Evolutionary conservation across 2,888 invertebrate species (phyloP).

Genomic region (Tetanocera ferruginea): DNA sequence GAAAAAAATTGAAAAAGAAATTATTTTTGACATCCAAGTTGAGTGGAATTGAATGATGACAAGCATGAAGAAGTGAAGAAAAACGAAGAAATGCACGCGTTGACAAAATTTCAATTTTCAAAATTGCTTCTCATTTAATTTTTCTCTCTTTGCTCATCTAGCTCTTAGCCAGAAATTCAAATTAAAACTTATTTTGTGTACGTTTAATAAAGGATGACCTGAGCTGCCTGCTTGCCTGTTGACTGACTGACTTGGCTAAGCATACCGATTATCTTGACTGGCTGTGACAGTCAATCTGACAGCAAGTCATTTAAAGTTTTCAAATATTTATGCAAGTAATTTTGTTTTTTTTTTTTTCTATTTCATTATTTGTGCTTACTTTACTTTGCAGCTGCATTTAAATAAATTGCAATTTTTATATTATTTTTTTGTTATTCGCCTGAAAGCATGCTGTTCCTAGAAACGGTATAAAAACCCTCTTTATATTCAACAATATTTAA

Average conservation of each 20-base stretch:
- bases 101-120: not conserved
- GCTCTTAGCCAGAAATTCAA: constrained; percentile 1
- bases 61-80: not conserved
- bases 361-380: too few species aligned
- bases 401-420: not conserved
- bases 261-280: too few species aligned
- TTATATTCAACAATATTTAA: not conserved
- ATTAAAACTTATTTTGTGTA: constrained; percentile 9
- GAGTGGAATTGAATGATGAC: not conserved
- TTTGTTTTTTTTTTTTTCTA: too few species aligned
- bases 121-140: too few species aligned
- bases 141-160: not conserved
- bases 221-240: not conserved
- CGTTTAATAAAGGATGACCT: not conserved
- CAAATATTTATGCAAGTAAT: not conserved
- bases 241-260: too few species aligned
- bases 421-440: not conserved
- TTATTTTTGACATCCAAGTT: constrained; percentile 3
- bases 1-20: constrained; percentile 4
- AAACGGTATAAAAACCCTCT: not conserved
- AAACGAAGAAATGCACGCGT: not conserved
- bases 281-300: not conserved
- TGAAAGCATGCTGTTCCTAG: not conserved
- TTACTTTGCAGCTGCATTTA: constrained; percentile 10
- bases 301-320: not conserved